Conservation (phyloP, 2,888 invertebrate genomes). For the Lobophora halterata region DNA sequence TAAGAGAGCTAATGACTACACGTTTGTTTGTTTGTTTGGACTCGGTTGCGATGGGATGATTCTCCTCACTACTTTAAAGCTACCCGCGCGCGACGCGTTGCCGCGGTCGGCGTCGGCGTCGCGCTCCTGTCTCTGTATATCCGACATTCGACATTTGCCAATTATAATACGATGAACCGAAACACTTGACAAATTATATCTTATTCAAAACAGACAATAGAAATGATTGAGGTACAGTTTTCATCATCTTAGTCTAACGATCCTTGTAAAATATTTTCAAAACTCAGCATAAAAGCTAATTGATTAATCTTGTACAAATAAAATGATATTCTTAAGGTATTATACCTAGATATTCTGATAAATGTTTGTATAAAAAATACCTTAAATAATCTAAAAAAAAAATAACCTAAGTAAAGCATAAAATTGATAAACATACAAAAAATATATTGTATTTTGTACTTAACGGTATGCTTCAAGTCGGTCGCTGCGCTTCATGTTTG, state of each 20-base stretch:
- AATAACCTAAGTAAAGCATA: slow-evolving; percentile 75
- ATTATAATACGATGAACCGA: slow-evolving; percentile 37
- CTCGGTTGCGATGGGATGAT: slow-evolving; percentile 69
- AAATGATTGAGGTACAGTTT: slow-evolving; percentile 61
- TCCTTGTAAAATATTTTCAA: slow-evolving; percentile 48
- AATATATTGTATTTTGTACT: slow-evolving; percentile 75
- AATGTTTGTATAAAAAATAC: slow-evolving; percentile 38
- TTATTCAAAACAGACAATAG: slow-evolving; percentile 51
- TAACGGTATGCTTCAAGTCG: slow-evolving; percentile 57
- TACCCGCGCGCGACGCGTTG: slow-evolving; percentile 31
- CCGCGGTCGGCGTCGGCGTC: slow-evolving; percentile 15
- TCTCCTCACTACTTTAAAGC: slow-evolving; percentile 68
- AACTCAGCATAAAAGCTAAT: slow-evolving; percentile 49
- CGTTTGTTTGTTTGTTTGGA: slow-evolving; percentile 56
- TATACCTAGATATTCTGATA: too few species aligned
- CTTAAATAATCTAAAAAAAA: slow-evolving; percentile 51
- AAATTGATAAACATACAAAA: slow-evolving; percentile 67
- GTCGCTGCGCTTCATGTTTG: slow-evolving; percentile 28
- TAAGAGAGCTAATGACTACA: slow-evolving; percentile 69
- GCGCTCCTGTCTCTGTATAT: slow-evolving; percentile 19
- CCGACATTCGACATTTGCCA: slow-evolving; percentile 23
- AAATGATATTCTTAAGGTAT: slow-evolving; percentile 52
- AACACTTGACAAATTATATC: slow-evolving; percentile 45
- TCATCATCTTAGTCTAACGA: slow-evolving; percentile 53
- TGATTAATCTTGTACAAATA: slow-evolving; percentile 59